Percentiles rank a stretch among this genome's conserved stretches.
phyloP scores from a whole-genome alignment of 2,113 vertebrate species.

The Menidia beryllina region DNA sequence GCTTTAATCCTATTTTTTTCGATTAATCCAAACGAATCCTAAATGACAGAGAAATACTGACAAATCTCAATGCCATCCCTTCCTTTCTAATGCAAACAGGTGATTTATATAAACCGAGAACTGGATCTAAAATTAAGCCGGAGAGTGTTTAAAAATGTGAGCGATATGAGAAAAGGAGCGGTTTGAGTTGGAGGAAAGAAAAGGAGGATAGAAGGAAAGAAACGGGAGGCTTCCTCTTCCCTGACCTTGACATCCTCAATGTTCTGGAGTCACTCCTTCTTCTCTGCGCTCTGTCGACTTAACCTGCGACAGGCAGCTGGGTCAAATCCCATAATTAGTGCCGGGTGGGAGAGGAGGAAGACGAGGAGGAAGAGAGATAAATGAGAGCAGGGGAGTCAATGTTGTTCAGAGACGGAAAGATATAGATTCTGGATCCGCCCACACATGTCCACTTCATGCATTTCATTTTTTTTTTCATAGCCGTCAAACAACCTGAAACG shows the following conservation, averaged over 20 bases:
- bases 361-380: constrained; percentile 27
- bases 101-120: neutral
- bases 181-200: neutral
- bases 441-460: too few species aligned
- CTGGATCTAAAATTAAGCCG: too few species aligned
- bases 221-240: constrained; percentile 50
- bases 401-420: neutral
- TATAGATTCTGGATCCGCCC: neutral
- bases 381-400: neutral
- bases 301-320: constrained; percentile 29
- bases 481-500: too few species aligned
- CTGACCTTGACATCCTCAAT: constrained; percentile 54
- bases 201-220: constrained; percentile 26
- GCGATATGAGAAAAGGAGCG: too few species aligned
- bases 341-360: neutral
- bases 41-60: neutral
- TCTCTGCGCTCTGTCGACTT: constrained; percentile 12
- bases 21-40: too few species aligned
- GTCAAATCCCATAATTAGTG: constrained; percentile 38
- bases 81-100: constrained; percentile 3
- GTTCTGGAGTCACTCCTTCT: constrained; percentile 16
- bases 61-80: neutral
- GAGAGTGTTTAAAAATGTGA: too few species aligned
- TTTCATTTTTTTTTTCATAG: too few species aligned
- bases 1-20: too few species aligned